phyloP scores from a whole-genome alignment of 2,113 vertebrate genomes.

The Sapajus apella region DNA sequence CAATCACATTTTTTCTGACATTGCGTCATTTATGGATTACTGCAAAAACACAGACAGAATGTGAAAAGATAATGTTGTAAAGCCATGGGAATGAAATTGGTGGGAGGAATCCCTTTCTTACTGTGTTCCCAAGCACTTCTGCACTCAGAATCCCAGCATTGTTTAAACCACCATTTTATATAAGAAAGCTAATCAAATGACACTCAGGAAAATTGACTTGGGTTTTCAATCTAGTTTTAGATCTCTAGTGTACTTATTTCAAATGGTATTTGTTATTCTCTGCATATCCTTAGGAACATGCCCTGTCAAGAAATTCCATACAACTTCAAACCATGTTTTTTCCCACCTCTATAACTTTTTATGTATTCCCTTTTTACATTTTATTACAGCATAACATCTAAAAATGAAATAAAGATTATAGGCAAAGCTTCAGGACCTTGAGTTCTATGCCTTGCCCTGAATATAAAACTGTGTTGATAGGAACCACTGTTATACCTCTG shows the following conservation, averaged over 20 bases:
- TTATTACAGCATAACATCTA: slow-evolving; percentile 88
- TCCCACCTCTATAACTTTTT: slow-evolving; percentile 86
- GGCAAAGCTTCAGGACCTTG: slow-evolving; percentile 84
- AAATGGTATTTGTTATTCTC: slow-evolving; percentile 87
- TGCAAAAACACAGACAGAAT: slow-evolving; percentile 83
- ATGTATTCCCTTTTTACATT: slow-evolving; percentile 89
- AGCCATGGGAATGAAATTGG: slow-evolving; percentile 83
- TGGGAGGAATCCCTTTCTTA: slow-evolving; percentile 84
- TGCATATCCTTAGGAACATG: slow-evolving; percentile 87
- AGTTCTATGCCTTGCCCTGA: slow-evolving; percentile 82
- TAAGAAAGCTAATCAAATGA: slow-evolving; percentile 87
- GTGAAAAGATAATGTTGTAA: slow-evolving; percentile 84
- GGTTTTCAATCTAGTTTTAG: slow-evolving; percentile 86
- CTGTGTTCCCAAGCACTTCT: slow-evolving; percentile 80
- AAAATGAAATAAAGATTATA: slow-evolving; percentile 90
- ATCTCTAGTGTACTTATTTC: slow-evolving; percentile 87
- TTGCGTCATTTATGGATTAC: slow-evolving; percentile 87
- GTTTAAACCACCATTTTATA: slow-evolving; percentile 85
- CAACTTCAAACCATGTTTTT: slow-evolving; percentile 87
- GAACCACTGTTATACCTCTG: slow-evolving; percentile 72
- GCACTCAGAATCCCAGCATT: slow-evolving; percentile 81
- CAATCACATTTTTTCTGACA: slow-evolving; percentile 84
- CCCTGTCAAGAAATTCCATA: slow-evolving; percentile 84
- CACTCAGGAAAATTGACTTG: slow-evolving; percentile 87
- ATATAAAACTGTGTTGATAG: slow-evolving; percentile 86